Percentiles rank a stretch among this genome's conserved stretches.
These are phyloP conservation scores for Phortica magna DNA, from an alignment of 2,888 invertebrate species.

Conservation along the genomic window DNA sequence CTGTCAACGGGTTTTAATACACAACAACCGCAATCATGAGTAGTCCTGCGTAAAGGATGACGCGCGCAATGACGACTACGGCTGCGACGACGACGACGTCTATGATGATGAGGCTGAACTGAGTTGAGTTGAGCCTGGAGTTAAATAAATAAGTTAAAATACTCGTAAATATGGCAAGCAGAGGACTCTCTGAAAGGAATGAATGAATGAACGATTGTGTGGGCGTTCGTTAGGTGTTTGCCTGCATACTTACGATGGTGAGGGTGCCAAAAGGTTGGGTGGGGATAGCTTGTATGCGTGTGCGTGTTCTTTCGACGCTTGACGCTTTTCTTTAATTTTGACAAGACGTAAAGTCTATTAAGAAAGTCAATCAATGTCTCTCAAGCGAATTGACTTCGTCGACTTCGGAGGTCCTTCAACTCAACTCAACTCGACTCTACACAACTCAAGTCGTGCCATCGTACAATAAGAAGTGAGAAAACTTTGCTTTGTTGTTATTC, in stretches of 20 bases:
- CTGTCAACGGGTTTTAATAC: slow-evolving; percentile 47
- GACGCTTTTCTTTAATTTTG: slow-evolving; percentile 70
- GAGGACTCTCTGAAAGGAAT: neutral
- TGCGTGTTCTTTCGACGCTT: slow-evolving; percentile 45
- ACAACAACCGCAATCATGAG: slow-evolving; percentile 34
- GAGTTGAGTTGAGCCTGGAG: neutral
- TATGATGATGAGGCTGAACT: no score
- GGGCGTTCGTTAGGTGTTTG: neutral
- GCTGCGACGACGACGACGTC: neutral
- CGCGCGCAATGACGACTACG: neutral
- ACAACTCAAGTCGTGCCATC: slow-evolving; percentile 34
- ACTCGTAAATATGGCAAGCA: slow-evolving; percentile 9
- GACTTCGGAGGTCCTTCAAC: slow-evolving; percentile 52
- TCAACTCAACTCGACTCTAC: slow-evolving; percentile 27
- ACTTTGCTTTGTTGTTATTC: slow-evolving; percentile 10
- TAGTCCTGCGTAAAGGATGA: neutral
- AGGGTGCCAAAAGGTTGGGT: neutral
- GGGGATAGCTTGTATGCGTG: slow-evolving; percentile 28
- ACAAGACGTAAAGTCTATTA: slow-evolving; percentile 76
- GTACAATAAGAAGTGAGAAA: slow-evolving; percentile 11
- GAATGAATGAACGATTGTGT: neutral
- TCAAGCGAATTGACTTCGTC: slow-evolving; percentile 71
- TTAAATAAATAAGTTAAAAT: slow-evolving; percentile 2
- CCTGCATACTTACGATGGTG: neutral
- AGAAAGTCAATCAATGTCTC: slow-evolving; percentile 78